These are phyloP conservation scores for Apoda limacodes DNA, from an alignment of 2,888 invertebrate species.

Conservation along the genomic window DNA sequence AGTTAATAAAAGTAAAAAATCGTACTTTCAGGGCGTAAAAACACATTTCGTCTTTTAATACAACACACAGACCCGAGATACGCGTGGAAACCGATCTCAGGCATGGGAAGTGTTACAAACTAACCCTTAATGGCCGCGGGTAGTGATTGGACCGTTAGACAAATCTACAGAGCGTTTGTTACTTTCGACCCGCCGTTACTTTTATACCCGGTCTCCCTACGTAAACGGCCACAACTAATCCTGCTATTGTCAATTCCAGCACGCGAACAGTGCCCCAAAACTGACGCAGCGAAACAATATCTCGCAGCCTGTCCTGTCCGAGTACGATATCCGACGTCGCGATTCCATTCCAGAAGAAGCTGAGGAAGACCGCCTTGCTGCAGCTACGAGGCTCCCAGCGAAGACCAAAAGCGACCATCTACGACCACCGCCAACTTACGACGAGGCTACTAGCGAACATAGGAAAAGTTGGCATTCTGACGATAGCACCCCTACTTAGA, in stretches of 20 bases:
- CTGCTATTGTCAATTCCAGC: constrained; percentile 37
- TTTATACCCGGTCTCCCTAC: neutral
- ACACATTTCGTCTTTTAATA: too few species aligned
- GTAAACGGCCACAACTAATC: neutral
- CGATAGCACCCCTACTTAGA: constrained; percentile 57
- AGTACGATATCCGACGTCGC: constrained; percentile 67
- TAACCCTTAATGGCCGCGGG: too few species aligned
- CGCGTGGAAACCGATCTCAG: too few species aligned
- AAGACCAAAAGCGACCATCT: constrained; percentile 51
- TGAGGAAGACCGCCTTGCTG: constrained; percentile 51
- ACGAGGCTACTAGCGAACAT: constrained; percentile 49
- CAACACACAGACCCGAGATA: too few species aligned
- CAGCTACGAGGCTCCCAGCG: constrained; percentile 33
- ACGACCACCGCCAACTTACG: constrained; percentile 52
- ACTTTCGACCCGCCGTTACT: too few species aligned
- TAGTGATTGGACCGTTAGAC: too few species aligned
- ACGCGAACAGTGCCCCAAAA: constrained; percentile 74
- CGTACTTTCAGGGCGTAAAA: too few species aligned
- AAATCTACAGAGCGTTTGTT: too few species aligned
- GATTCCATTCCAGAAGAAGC: constrained; percentile 75
- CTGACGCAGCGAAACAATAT: constrained; percentile 70
- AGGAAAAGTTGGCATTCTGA: constrained; percentile 67
- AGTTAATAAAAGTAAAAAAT: too few species aligned
- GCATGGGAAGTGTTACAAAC: too few species aligned
- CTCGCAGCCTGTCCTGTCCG: constrained; percentile 70